These are phyloP conservation scores for Felis chaus DNA, from an alignment of 2,113 vertebrate genomes.

Conservation along the genomic window DNA sequence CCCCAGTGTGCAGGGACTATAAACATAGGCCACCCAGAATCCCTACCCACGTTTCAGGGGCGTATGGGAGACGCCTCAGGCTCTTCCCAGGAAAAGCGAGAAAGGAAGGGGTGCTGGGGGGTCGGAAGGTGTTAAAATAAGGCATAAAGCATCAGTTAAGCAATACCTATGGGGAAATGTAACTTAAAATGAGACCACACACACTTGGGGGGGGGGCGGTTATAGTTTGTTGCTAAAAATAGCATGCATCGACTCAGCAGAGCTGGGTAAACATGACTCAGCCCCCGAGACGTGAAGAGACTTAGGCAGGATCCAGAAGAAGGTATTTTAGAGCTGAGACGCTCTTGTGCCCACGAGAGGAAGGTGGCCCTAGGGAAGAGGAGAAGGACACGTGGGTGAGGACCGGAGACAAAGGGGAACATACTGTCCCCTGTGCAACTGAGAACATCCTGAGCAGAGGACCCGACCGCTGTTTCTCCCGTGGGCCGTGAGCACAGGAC, in stretches of 20 bases:
- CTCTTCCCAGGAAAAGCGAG: not conserved
- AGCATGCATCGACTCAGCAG: not conserved
- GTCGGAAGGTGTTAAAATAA: not conserved
- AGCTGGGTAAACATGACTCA: not conserved
- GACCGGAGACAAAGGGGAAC: not conserved
- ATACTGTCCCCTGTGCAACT: fast-evolving
- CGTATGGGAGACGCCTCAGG: fast-evolving
- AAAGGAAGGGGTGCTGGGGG: not conserved
- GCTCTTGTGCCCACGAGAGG: not conserved
- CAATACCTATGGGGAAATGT: not conserved
- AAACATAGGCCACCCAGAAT: not conserved
- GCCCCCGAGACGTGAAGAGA: not conserved
- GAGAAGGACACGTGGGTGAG: not conserved
- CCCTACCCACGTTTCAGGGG: too few relatives aligned
- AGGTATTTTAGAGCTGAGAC: not conserved
- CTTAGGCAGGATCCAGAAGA: not conserved
- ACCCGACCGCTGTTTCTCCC: not conserved
- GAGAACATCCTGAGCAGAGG: not conserved
- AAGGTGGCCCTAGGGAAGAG: not conserved
- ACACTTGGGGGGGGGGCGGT: not conserved
- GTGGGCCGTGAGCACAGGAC: not conserved
- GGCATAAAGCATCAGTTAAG: not conserved
- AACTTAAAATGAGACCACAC: not conserved
- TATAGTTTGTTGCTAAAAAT: not conserved
- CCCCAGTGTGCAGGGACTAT: too few relatives aligned